Evolutionary conservation across 2,113 vertebrate genomes (phyloP).

Genomic region (Benthochromis sp.): DNA sequence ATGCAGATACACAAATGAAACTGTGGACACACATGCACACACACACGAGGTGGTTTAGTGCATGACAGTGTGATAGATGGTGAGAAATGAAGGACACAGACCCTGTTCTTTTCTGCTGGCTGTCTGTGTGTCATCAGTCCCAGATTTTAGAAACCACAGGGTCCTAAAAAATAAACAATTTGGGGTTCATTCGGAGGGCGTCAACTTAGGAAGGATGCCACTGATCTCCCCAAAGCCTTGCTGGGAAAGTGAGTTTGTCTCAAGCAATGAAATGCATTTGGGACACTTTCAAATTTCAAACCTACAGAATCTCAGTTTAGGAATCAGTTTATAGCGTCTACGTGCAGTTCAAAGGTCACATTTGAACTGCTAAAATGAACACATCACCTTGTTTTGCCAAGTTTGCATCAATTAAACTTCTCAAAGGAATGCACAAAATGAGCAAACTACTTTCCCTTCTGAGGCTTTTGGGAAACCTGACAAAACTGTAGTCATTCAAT

Average conservation of each 20-base stretch:
- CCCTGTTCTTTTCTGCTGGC: slow-evolving; percentile 70
- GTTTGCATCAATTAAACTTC: not conserved
- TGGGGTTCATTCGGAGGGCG: slow-evolving; percentile 62
- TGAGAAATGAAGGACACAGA: slow-evolving; percentile 72
- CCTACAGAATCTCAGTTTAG: not conserved
- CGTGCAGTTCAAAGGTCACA: not conserved
- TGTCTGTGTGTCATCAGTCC: slow-evolving; percentile 78
- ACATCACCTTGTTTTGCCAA: not conserved
- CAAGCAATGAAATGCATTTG: not conserved
- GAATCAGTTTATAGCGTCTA: not conserved
- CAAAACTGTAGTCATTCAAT: slow-evolving; percentile 41
- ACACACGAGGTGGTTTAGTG: slow-evolving; percentile 66
- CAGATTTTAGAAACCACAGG: slow-evolving; percentile 82
- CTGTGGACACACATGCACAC: not conserved
- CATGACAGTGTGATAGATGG: slow-evolving; percentile 72
- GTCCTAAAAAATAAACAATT: slow-evolving; percentile 79
- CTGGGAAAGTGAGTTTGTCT: slow-evolving; percentile 49
- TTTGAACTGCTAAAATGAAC: not conserved
- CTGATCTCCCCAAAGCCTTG: slow-evolving; percentile 51
- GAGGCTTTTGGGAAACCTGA: slow-evolving; percentile 52
- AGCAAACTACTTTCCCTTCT: slow-evolving; percentile 33
- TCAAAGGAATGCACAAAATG: not conserved
- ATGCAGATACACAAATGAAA: not conserved
- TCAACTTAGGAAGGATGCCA: slow-evolving; percentile 40
- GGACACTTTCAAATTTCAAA: not conserved